Percentiles rank a stretch among this genome's conserved stretches.
Conservation (phyloP, 2,113 vertebrate genomes). For the Phasianus colchicus region DNA sequence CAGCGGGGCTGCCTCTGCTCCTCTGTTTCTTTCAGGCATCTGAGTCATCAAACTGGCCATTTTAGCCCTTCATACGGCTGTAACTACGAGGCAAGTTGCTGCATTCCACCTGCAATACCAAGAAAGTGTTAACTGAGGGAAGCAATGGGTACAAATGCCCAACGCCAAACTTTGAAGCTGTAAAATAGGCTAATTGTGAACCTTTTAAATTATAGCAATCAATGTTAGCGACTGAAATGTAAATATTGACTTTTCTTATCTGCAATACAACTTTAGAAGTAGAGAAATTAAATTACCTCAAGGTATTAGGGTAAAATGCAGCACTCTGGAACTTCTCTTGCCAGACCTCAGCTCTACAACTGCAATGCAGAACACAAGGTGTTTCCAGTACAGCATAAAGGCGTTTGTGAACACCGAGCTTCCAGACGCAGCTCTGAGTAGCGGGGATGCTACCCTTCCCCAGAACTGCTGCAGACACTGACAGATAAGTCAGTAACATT, state of each 20-base stretch:
- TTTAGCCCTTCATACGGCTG: fast-evolving
- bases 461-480: background rate
- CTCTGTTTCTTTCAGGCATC: background rate
- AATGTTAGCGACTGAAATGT: background rate
- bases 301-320: background rate
- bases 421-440: background rate
- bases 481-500: background rate
- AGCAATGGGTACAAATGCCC: background rate
- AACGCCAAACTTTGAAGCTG: background rate
- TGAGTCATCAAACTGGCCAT: fast-evolving
- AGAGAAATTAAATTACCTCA: background rate
- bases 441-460: background rate
- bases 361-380: no score
- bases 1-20: background rate
- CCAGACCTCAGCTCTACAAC: background rate
- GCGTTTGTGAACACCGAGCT: background rate
- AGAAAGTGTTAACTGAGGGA: fast-evolving
- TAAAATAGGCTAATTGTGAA: background rate
- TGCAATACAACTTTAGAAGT: background rate
- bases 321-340: background rate
- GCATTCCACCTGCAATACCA: background rate
- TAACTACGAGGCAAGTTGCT: fast-evolving
- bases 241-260: background rate
- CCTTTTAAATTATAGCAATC: background rate
- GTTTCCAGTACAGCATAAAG: background rate